A percentile compares a stretch with the other conserved stretches of the same genome.
phyloP scores from a whole-genome alignment of 2,888 invertebrate species.

The Pasiphila rectangulata region DNA sequence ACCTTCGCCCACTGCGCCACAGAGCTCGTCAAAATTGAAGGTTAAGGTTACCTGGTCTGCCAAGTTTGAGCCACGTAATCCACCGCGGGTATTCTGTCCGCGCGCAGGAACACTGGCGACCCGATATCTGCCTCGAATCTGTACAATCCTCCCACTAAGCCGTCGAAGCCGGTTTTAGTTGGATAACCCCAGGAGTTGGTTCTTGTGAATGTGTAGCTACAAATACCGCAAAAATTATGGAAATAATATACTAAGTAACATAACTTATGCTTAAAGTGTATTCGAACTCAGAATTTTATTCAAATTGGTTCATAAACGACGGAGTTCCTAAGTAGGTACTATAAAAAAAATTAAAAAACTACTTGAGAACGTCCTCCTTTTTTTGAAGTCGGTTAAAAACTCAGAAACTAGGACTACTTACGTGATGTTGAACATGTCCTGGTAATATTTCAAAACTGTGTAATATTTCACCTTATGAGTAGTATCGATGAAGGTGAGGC shows the following conservation, averaged over 20 bases:
- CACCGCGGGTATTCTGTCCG: slow-evolving; percentile 81
- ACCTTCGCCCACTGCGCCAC: too few species aligned
- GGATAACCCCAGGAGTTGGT: slow-evolving; percentile 84
- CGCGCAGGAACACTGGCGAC: slow-evolving; percentile 83
- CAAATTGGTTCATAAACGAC: too few species aligned
- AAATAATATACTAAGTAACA: too few species aligned
- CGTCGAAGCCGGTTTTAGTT: slow-evolving; percentile 83
- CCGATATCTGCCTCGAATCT: slow-evolving; percentile 83
- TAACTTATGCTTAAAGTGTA: too few species aligned
- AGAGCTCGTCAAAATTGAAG: not conserved
- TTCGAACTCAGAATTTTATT: too few species aligned
- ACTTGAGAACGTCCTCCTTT: too few species aligned
- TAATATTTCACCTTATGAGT: slow-evolving; percentile 84
- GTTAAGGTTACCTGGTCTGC: slow-evolving; percentile 80
- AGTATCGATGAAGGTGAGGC: slow-evolving; percentile 79
- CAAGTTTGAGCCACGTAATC: slow-evolving; percentile 83
- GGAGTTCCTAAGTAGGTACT: too few species aligned
- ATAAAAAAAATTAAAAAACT: too few species aligned
- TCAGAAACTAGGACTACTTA: too few species aligned
- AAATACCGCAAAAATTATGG: too few species aligned
- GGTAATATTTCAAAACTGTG: slow-evolving; percentile 76
- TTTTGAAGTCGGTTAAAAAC: too few species aligned
- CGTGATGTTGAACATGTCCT: slow-evolving; percentile 85
- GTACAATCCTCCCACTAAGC: slow-evolving; percentile 82
- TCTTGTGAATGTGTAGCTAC: slow-evolving; percentile 65